Evolutionary conservation across 2,888 invertebrate genomes (phyloP), one percentile per base, ranked within the genome.

Genomic region (Chymomyza caudatula): DNA sequence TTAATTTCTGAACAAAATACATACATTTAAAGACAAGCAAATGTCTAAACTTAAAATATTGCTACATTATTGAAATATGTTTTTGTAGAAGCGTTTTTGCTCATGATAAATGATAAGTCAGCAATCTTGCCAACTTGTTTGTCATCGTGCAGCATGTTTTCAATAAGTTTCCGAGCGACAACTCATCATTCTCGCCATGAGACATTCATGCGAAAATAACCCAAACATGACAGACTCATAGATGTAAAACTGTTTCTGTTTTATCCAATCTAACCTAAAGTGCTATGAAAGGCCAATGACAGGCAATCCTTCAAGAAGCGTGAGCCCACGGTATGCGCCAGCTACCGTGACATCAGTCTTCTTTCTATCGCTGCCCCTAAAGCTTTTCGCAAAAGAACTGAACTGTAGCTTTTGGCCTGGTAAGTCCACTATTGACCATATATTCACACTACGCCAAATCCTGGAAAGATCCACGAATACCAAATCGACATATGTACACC

Each of bases 21-120:
- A 47, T n/a, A 47, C 4, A 17, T 17, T 6, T n/a, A 13, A 47
- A 17, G n/a, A 44, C 44, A n/a, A 47, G 3, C 13, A n/a, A 47
- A 17, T 47, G 15, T 47, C 17, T 8, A 47, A 47, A 15, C 11
- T 13, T 49, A 65, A 55, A 61, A 71, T 66, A 66, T 70, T 49
- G 23, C 20, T 23, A 51, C 51, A 51, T 51, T 51, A 51, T 51
- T 51, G 51, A 20, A 51, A 51, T 13, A 20, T 51, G 51, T 51
- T 51, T 51, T 13, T 20, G 22, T 37, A 37, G 13, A 3, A 19
- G 5, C 17, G 2, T 17, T 51, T 17, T 5, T n/a, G 44, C 3
- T 20, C 3, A 51, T 20, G 22, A 51, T 51, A 51, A 51, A 51
- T 51, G 51, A 20, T 20, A 51, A 51, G 20, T 51, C 29, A 20